Evolutionary conservation across 2,888 invertebrate genomes (phyloP).

Genomic region (Clitarchus hookeri): DNA sequence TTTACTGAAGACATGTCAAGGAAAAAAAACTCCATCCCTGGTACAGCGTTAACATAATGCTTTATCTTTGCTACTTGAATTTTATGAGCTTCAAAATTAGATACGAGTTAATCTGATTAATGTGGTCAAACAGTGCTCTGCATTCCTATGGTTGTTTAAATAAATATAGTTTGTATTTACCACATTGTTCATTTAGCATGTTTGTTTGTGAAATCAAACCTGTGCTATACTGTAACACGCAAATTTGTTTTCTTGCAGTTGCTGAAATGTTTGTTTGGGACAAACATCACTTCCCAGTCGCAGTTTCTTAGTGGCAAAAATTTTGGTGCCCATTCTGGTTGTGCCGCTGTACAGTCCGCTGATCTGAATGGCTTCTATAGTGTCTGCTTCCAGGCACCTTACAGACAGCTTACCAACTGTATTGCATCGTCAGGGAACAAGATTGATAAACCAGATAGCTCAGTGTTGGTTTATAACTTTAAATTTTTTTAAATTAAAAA

Average conservation of each 20-base stretch:
- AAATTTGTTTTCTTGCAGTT: constrained; percentile 49
- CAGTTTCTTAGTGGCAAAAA: constrained; percentile 49
- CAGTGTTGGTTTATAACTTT: constrained; percentile 30
- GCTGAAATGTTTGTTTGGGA: constrained; percentile 73
- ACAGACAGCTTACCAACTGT: constrained; percentile 48
- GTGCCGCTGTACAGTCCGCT: constrained; percentile 29
- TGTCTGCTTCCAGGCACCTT: constrained; percentile 53
- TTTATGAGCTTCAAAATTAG: too few species aligned
- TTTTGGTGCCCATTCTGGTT: neutral
- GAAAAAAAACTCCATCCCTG: too few species aligned
- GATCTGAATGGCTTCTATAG: constrained; percentile 51
- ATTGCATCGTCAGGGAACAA: constrained; percentile 33
- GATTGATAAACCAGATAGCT: constrained; percentile 35
- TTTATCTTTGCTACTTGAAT: too few species aligned
- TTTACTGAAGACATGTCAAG: too few species aligned
- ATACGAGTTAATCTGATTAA: too few species aligned
- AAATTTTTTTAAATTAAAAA: neutral
- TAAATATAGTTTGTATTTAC: too few species aligned
- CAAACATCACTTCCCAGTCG: constrained; percentile 65
- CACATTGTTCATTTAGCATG: too few species aligned
- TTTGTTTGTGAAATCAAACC: too few species aligned
- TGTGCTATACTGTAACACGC: too few species aligned
- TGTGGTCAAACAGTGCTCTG: too few species aligned
- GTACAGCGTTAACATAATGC: too few species aligned
- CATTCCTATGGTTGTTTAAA: too few species aligned